Conservation (phyloP, 1,140 invertebrate genomes). For the Papilio xuthus region DNA sequence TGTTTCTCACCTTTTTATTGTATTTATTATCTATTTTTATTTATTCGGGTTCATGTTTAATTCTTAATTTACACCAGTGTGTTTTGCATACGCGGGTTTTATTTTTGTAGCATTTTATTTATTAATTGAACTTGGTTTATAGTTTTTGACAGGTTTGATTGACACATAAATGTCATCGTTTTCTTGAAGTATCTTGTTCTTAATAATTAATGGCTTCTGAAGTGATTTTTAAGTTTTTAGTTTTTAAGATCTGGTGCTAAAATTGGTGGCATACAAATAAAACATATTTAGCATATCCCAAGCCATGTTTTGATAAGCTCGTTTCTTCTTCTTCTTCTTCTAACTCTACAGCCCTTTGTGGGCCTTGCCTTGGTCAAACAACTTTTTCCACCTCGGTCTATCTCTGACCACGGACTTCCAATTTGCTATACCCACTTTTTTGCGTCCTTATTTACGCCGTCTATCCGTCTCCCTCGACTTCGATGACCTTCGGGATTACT, state of each 20-base stretch:
- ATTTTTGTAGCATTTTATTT: constrained; percentile 1
- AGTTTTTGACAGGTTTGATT: neutral
- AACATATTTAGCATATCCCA: too few relatives aligned
- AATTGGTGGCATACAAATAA: too few relatives aligned
- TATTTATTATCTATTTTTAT: neutral
- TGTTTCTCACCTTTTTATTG: neutral
- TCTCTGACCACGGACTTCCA: too few relatives aligned
- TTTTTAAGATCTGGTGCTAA: neutral
- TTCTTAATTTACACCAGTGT: neutral
- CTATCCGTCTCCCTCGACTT: too few relatives aligned
- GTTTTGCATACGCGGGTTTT: neutral
- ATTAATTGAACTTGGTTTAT: neutral
- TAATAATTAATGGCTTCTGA: neutral
- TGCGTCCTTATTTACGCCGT: too few relatives aligned
- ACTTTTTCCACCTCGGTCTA: too few relatives aligned
- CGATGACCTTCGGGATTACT: too few relatives aligned
- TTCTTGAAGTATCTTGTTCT: neutral
- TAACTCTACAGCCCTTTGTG: too few relatives aligned
- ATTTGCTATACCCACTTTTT: too few relatives aligned
- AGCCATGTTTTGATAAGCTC: too few relatives aligned
- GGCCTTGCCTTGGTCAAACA: too few relatives aligned
- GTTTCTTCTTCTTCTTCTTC: too few relatives aligned
- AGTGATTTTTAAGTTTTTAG: neutral
- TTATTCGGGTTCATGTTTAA: neutral
- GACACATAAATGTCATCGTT: neutral